Conservation (phyloP, 2,113 vertebrate genomes). For the Anoplopoma fimbria region DNA sequence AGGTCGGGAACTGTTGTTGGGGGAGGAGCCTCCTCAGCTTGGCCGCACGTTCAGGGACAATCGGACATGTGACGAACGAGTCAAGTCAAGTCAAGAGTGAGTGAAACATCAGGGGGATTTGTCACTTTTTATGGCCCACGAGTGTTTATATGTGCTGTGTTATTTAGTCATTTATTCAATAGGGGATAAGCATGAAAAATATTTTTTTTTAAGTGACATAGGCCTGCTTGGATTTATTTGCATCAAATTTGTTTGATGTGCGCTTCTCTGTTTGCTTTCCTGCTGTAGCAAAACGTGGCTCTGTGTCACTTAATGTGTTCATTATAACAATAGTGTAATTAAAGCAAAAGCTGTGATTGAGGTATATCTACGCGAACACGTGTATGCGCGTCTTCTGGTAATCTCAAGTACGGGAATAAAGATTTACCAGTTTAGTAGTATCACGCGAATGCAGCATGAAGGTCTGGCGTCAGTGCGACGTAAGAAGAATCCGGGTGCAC, state of each 20-base stretch:
- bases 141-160: background rate
- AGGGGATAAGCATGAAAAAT: background rate
- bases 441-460: slow-evolving; percentile 40
- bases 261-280: background rate
- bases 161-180: too few relatives aligned
- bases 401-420: fast-evolving
- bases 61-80: slow-evolving; percentile 26
- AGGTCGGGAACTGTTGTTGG: slow-evolving; percentile 64
- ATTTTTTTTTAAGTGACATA: background rate
- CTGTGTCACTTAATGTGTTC: background rate
- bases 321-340: background rate
- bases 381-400: background rate
- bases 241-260: background rate
- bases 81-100: background rate
- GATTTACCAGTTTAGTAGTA: background rate
- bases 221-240: background rate
- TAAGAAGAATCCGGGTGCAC: slow-evolving; percentile 74
- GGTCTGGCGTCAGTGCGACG: slow-evolving; percentile 72
- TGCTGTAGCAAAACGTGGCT: too few relatives aligned
- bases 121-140: background rate
- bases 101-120: background rate
- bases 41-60: slow-evolving; percentile 23
- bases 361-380: background rate
- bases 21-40: slow-evolving; percentile 71
- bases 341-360: background rate